Evolutionary conservation across 2,888 invertebrate species (phyloP), one percentile per base, ranked within the genome.

Genomic region (Agonum fuliginosum): DNA sequence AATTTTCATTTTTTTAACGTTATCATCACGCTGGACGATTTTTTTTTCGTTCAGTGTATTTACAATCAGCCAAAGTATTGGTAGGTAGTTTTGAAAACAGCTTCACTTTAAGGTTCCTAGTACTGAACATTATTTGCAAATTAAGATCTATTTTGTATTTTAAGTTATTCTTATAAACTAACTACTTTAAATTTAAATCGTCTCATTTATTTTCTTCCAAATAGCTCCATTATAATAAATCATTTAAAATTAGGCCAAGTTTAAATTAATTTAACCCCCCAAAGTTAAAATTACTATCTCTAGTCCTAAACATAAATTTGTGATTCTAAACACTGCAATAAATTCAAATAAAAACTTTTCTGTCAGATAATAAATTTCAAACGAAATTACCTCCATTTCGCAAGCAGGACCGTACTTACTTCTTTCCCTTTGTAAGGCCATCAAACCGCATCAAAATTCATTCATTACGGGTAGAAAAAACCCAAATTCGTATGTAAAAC

Each of bases 401-500:
- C 58, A 30, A 58, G 5, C 30, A 58, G 58, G 30, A 19, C 58
- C 58, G 27, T 30, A 30, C 12, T 30, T 30, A 62, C 58, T n/a
- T n/a, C 27, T 5, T 24, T 54, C 12, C 4, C 54, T 27, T 22
- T 24, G 58, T 62, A 27, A 30, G 12, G 6, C 19, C 14, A n/a
- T 62, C 58, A 30, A 17, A 14, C 19, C 14, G 19, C 65, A 65
- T 65, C 65, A 65, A 37, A 65, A 65, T 65, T 65, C 65, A 65
- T 65, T 41, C 20, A 67, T 67, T 67, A 37, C 67, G 41, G 17
- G 12, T 22, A 41, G 41, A 67, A 67, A n/a, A 65, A 43, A 67
- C 12, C 12, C 22, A 19, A 17, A 67, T 67, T 67, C 67, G 20
- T 37, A 67, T 67, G 67, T 67, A 67, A 67, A 67, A 67, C 67